Evolutionary conservation across 2,113 vertebrate species (phyloP).

Genomic region (Monopterus albus): DNA sequence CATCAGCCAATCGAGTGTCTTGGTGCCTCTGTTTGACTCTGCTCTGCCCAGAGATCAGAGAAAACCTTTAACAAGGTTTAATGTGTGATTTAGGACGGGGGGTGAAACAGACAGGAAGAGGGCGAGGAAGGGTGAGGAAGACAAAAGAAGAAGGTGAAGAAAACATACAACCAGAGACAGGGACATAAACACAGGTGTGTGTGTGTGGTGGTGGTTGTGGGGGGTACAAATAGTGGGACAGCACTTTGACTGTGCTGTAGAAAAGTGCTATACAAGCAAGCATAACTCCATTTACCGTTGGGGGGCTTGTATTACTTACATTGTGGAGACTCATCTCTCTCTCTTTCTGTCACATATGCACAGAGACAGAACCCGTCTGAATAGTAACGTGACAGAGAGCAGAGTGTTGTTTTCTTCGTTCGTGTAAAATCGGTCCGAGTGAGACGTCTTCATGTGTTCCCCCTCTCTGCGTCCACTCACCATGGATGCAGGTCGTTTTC

Average conservation of each 20-base stretch:
- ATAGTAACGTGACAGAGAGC: background rate
- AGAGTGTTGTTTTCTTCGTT: background rate
- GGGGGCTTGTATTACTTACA: no score
- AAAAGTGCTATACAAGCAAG: no score
- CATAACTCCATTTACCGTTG: no score
- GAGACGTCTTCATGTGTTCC: background rate
- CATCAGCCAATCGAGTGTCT: conserved; percentile 26
- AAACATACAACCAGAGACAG: no score
- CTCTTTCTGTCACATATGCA: no score
- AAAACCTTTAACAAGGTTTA: conserved; percentile 37
- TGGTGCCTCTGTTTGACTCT: background rate
- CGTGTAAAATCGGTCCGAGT: conserved; percentile 22
- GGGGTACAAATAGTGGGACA: no score
- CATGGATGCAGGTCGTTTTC: background rate
- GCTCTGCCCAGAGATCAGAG: conserved; percentile 29
- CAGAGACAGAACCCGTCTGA: background rate
- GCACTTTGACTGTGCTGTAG: no score
- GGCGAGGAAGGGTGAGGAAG: no score
- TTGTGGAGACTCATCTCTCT: no score
- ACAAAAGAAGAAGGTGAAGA: no score
- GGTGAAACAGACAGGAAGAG: no score
- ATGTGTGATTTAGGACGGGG: conserved; percentile 30
- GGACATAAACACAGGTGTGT: conserved; percentile 29
- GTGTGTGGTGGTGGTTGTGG: no score
- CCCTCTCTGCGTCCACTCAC: background rate